Evolutionary conservation across 2,888 invertebrate species (phyloP), one percentile per base, ranked within the genome.

Genomic region (Blastobasis lacticolella): DNA sequence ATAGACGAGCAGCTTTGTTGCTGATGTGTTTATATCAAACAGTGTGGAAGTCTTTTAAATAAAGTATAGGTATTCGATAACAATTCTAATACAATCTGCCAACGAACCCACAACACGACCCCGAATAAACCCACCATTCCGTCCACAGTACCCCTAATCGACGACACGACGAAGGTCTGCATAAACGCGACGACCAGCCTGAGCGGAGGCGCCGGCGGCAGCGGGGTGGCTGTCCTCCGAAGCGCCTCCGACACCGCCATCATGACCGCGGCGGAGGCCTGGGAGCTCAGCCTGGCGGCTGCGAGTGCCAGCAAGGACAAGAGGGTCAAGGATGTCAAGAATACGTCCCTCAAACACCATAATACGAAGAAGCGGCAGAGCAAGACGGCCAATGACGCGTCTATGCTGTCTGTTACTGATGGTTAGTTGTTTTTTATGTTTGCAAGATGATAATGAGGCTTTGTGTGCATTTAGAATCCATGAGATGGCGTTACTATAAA

Each of bases 281-380:
- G 97, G 65, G 89, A 89, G 63, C 89, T 95, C n/a, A 94, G 94
- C 63, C 92, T 95, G 52, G 95, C 95, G 7, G 96, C 96, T 48
- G 95, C 94, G 49, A 93, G 94, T 56, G 94, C 94, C 10, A 96
- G 96, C 49, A 96, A 96, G 82, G 96, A 96, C 78, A 96, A 96
- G 77, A 90, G 96, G 46, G 92, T 94, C 57, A 96, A 96, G 76
- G 95, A 95, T 81, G 92, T 93, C 49, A 92, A 94, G 79, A 93
- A 95, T 75, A 88, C 90, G 5, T 70, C 81, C 49, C 73, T 87
- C 57, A 88, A 88, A 55, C 82, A 86, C 38, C 82, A 81, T 59
- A 72, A 64, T 57, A 78, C 53, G 53, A 86, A 86, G 75, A 86
- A 85, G 60, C 62, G 81, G 5, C 79, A 75, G 57, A 67, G 66